Base-by-base conservation (phyloP, 2,113 vertebrate species). In the Scopus umbretta region DNA sequence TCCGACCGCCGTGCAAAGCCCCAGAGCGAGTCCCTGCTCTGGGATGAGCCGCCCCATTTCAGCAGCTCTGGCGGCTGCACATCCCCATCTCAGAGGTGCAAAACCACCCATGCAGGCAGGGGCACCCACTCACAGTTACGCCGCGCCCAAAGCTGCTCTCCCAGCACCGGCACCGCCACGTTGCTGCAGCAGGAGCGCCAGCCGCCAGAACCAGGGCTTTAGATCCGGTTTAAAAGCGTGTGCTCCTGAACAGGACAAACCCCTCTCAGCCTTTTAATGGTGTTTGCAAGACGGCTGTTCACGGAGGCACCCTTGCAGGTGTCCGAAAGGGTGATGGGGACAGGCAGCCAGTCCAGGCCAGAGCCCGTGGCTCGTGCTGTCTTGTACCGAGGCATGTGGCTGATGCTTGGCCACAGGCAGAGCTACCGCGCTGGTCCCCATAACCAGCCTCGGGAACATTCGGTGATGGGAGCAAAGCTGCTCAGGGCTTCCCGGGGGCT, bases 291-390 rank as follows among this genome's bases (percentile, higher is more conserved):
- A 12, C 2, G 17, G 29, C 29, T 63, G 36, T 73, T 68, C 58
- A 0, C 1, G 2, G 36, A 53, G 42, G 42, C 9, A 68, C 21
- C 73, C 9, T 34, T 21, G 22, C 7, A 8, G 0, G 1, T 12
- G 1, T 32, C 45, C 14, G 2, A 36, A 63, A 30, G 22, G 26
- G 55, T 8, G 55, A 8, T 4, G 34, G 70, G 76, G 63, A 26
- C 0, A 1, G 17, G 65, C 15, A 30, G 36, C 30, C 12, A 5
- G 9, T 32, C 22, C 14, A 1, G 38, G 70, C 79, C 70, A 59
- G 62, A 79, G 34, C 34, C 34, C 2, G 1, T 4, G 5, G 13
- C 22, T n/a, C 11, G 3, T 5, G 3, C 6, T 47, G 15, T 36
- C 22, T 11, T 9, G 34, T 11, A 10, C 27, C 2, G 3, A 43